These are phyloP conservation scores for Arvicanthis niloticus DNA, from an alignment of 2,113 vertebrate species.

Conservation along the genomic window DNA sequence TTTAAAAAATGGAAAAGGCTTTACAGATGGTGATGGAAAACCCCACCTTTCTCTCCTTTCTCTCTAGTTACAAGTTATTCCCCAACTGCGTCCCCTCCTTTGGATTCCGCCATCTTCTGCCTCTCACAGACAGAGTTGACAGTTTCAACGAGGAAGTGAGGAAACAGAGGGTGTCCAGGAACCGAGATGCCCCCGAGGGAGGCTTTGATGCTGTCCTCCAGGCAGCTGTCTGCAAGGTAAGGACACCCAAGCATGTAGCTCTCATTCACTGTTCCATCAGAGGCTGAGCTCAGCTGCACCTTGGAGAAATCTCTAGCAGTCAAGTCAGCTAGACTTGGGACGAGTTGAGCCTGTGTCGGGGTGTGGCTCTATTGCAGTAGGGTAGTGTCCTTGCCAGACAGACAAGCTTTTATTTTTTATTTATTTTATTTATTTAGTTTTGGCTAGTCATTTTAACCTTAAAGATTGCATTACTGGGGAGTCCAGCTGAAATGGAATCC, in stretches of 20 bases:
- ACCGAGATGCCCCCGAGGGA: conserved; percentile 96
- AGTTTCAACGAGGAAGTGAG: conserved; percentile 97
- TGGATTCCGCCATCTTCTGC: conserved; percentile 96
- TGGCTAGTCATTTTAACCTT: conserved; percentile 23
- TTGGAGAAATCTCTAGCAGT: not conserved
- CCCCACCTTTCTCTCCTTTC: conserved; percentile 60
- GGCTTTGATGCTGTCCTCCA: conserved; percentile 97
- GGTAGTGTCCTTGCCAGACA: conserved; percentile 46
- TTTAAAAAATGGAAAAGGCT: not conserved
- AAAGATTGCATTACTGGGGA: not conserved
- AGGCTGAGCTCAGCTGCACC: conserved; percentile 43
- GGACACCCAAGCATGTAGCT: not conserved
- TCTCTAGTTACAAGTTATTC: conserved; percentile 94
- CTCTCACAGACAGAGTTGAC: conserved; percentile 96
- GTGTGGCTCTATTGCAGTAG: not conserved
- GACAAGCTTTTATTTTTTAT: conserved; percentile 67
- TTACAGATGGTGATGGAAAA: not conserved
- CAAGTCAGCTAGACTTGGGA: not conserved
- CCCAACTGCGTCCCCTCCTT: conserved; percentile 96
- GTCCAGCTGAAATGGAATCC: not conserved
- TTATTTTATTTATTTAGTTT: not conserved
- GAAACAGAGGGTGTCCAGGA: conserved; percentile 97
- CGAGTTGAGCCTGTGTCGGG: not conserved
- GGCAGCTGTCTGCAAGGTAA: conserved; percentile 97
- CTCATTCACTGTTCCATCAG: not conserved